A percentile compares a stretch with the other conserved stretches of the same genome.
Evolutionary conservation across 1,140 invertebrate genomes (phyloP).

Genomic region (Bradynema listronoti): DNA sequence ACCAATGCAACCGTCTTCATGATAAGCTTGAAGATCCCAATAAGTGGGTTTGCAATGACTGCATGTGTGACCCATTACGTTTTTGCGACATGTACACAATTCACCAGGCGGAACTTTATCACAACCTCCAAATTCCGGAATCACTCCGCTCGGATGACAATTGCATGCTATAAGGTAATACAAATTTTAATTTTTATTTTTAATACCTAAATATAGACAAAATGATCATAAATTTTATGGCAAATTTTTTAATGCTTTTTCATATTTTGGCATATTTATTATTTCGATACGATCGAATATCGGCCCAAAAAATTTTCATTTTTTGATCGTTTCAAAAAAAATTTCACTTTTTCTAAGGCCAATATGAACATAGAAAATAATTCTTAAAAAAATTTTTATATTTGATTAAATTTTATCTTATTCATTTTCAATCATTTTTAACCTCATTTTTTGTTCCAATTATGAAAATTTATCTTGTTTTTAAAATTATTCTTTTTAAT

Average conservation of each 20-base stretch:
- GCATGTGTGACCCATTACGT: constrained; percentile 86
- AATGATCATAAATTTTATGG: not conserved
- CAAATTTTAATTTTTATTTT: constrained; percentile 2
- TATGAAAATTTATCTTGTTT: no score
- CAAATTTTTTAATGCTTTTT: not conserved
- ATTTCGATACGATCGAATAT: no score
- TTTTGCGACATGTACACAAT: constrained; percentile 87
- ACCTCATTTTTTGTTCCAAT: no score
- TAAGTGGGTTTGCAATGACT: constrained; percentile 83
- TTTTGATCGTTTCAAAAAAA: not conserved
- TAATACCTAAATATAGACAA: not conserved
- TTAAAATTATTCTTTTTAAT: no score
- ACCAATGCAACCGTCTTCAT: constrained; percentile 83
- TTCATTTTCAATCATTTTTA: no score
- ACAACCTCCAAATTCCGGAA: constrained; percentile 73
- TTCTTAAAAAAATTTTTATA: no score
- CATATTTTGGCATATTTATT: not conserved
- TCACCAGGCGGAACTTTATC: constrained; percentile 73
- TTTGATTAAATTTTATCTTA: constrained; percentile 1
- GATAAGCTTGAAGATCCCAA: constrained; percentile 83
- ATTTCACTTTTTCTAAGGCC: not conserved
- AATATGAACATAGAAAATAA: no score
- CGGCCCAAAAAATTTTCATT: no score
- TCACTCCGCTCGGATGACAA: constrained; percentile 88
- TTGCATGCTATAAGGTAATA: constrained; percentile 77